phyloP scores from a whole-genome alignment of 2,888 invertebrate genomes.

The Diaperis boleti region DNA sequence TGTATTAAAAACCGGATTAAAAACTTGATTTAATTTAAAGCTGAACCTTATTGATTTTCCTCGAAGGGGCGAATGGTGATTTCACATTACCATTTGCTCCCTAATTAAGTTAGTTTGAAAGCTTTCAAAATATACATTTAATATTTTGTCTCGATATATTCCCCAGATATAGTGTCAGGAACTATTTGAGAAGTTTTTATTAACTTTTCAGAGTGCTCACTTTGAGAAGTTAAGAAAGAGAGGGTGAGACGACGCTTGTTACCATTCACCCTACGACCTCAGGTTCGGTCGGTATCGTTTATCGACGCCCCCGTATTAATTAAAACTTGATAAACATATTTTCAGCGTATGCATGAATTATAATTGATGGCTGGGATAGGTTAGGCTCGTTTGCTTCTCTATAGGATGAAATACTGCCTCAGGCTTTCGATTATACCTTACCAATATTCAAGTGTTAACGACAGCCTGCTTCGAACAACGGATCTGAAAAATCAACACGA shows the following conservation, averaged over 20 bases:
- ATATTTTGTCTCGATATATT: constrained; percentile 47
- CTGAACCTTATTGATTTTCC: constrained; percentile 31
- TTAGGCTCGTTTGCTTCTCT: constrained; percentile 42
- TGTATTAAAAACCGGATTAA: constrained; percentile 35
- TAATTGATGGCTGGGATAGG: constrained; percentile 50
- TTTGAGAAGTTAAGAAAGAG: constrained; percentile 35
- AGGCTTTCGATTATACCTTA: constrained; percentile 45
- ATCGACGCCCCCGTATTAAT: constrained; percentile 47
- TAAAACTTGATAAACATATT: constrained; percentile 53
- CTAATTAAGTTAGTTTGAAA: constrained; percentile 36
- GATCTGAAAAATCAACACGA: constrained; percentile 33
- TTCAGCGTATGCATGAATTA: constrained; percentile 50
- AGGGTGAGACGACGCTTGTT: constrained; percentile 39
- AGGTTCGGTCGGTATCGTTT: constrained; percentile 45
- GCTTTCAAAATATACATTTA: constrained; percentile 43
- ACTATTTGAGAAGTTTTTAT: constrained; percentile 51
- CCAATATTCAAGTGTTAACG: constrained; percentile 39
- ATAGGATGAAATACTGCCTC: constrained; percentile 33
- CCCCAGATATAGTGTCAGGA: constrained; percentile 47
- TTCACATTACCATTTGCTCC: constrained; percentile 30
- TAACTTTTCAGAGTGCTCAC: constrained; percentile 48
- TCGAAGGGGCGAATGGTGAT: constrained; percentile 24
- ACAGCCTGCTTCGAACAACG: constrained; percentile 34
- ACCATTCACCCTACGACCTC: constrained; percentile 39
- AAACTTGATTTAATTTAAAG: constrained; percentile 39